Evolutionary conservation across 1,140 invertebrate species (phyloP).

Genomic region (Micrasema minimum): DNA sequence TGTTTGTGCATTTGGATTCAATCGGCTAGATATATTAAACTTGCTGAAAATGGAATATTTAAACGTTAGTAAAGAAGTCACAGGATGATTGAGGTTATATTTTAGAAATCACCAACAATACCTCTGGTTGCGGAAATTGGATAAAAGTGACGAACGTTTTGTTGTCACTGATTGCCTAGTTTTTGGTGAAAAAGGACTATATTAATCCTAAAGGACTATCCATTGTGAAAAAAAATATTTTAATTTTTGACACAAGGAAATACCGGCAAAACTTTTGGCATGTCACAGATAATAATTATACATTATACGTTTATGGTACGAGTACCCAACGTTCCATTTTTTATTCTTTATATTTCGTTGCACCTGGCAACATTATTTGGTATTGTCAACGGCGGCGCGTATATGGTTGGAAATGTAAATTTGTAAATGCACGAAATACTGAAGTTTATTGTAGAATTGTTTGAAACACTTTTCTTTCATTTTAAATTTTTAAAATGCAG

Average conservation of each 20-base stretch:
- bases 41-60: slow-evolving; percentile 61
- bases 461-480: too few species aligned
- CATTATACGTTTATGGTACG: too few species aligned
- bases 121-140: slow-evolving; percentile 64
- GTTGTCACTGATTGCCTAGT: slow-evolving; percentile 60
- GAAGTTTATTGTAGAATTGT: too few species aligned
- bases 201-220: slow-evolving; percentile 60
- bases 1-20: slow-evolving; percentile 75
- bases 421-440: too few species aligned
- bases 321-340: too few species aligned
- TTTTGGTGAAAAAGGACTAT: slow-evolving; percentile 67
- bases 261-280: too few species aligned
- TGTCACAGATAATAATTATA: too few species aligned
- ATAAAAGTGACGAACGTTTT: slow-evolving; percentile 59
- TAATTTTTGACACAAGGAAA: slow-evolving; percentile 2
- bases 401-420: too few species aligned
- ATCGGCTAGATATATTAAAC: slow-evolving; percentile 69
- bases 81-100: slow-evolving; percentile 40
- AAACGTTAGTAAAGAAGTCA: background rate
- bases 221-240: slow-evolving; percentile 43
- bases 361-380: too few species aligned
- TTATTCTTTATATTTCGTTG: too few species aligned
- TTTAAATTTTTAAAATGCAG: too few species aligned
- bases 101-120: slow-evolving; percentile 53
- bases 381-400: too few species aligned